Evolutionary conservation across 2,113 vertebrate genomes (phyloP), one percentile per base, ranked within the genome.

Genomic region (Genyomyrus donnyi): DNA sequence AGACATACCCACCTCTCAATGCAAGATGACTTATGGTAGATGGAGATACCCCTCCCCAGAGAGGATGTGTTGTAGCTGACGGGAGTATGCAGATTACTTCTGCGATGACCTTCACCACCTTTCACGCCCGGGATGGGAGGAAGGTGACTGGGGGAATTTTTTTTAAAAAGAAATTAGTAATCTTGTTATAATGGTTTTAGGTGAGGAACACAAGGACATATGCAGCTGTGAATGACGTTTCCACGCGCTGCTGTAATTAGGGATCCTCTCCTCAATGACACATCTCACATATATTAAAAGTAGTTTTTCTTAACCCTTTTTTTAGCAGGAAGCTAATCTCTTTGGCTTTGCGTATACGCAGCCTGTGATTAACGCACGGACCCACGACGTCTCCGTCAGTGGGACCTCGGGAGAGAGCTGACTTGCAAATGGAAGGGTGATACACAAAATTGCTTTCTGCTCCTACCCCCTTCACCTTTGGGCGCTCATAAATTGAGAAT

Each of bases 161-260:
- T 66, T 88, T 46, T 15, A 9, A 11, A 21, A 77, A 80, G 46
- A 83, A 70, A 70, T 70, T 84, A 89, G 31, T 89, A 80, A 83
- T 83, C 74, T 56, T 89, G 70, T 53, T 83, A 39, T 17, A 83
- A 89, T 89, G 8, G 21, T 84, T 58, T 89, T 89, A 84, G 77
- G 50, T 58, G 56, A 27, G 80, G 52, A 85, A 89, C 80, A 62
- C 77, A 85, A 85, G 74, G 39, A 11, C 21, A 85, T 27, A 11
- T 48, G 80, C 53, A 62, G 58, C 50, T 62, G 24, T 42, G 35
- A 50, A 52, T 2, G 24, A 77, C 62, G 48, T 52, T 74, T 77
- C 42, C 15, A 39, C 10, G 13, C 11, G 24, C 50, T 45, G 53
- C 87, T 88, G 35, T 88, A 62, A 88, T 70, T 88, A 62, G 56